These are phyloP conservation scores for Pithys albifrons DNA, from an alignment of 2,113 vertebrate species.

Conservation along the genomic window DNA sequence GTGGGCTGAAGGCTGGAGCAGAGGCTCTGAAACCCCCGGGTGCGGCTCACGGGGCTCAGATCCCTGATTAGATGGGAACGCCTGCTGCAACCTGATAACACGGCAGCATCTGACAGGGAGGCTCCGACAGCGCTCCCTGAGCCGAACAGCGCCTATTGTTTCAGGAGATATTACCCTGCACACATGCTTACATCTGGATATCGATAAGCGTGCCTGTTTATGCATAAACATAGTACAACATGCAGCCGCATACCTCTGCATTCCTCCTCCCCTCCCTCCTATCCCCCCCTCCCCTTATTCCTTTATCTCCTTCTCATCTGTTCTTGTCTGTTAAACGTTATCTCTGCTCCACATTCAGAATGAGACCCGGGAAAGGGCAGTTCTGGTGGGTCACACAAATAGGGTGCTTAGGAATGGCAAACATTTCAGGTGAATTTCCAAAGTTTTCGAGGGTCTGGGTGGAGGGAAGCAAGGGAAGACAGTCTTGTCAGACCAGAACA, in stretches of 20 bases:
- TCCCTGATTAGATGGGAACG: conserved; percentile 54
- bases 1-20: background rate
- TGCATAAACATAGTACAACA: conserved; percentile 33
- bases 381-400: background rate
- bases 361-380: background rate
- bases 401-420: background rate
- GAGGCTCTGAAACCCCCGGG: conserved; percentile 29
- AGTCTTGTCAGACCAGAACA: background rate
- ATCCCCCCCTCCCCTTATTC: background rate
- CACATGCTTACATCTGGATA: conserved; percentile 20
- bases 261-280: background rate
- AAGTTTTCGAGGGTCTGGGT: background rate
- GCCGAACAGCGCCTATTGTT: conserved; percentile 11
- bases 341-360: background rate
- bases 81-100: conserved; percentile 65
- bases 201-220: conserved; percentile 51
- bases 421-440: background rate
- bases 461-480: background rate
- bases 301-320: conserved; percentile 39
- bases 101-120: background rate
- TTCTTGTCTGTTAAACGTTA: background rate
- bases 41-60: conserved; percentile 30
- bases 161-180: conserved; percentile 22
- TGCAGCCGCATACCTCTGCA: conserved; percentile 34
- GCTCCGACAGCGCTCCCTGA: background rate